Evolutionary conservation across 2,797 vertebrate species (phyloP).

Genomic region (Decapterus maruadsi): DNA sequence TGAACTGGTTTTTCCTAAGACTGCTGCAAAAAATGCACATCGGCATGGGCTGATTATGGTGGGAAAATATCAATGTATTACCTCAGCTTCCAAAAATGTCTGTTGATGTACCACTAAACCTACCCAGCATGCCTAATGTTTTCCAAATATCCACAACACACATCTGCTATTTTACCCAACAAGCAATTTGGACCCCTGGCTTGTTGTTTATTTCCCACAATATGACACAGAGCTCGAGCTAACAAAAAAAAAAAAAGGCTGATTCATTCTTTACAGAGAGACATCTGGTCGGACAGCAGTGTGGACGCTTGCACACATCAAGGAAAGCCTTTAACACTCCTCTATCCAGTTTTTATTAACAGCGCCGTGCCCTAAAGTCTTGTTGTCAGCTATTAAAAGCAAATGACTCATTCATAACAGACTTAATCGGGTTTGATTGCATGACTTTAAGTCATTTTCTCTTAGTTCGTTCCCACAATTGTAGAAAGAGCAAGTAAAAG

Average conservation of each 20-base stretch:
- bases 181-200: neutral
- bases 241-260: conserved; percentile 11
- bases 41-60: neutral
- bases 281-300: conserved; percentile 48
- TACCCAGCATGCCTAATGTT: neutral
- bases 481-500: no score
- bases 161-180: neutral
- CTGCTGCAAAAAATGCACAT: neutral
- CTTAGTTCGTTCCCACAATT: neutral
- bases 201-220: conserved; percentile 12
- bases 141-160: neutral
- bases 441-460: conserved; percentile 20
- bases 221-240: neutral
- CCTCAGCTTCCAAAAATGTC: neutral
- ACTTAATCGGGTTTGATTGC: conserved; percentile 4
- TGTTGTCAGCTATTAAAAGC: conserved; percentile 17
- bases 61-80: neutral
- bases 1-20: no score
- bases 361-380: neutral
- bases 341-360: conserved; percentile 15
- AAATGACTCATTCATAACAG: conserved; percentile 18
- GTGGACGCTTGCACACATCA: conserved; percentile 25
- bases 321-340: conserved; percentile 18
- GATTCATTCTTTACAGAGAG: conserved; percentile 25
- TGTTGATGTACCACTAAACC: neutral